Evolutionary conservation across 1,140 invertebrate species (phyloP), one percentile per base, ranked within the genome.

Genomic region (Heterodera schachtii): DNA sequence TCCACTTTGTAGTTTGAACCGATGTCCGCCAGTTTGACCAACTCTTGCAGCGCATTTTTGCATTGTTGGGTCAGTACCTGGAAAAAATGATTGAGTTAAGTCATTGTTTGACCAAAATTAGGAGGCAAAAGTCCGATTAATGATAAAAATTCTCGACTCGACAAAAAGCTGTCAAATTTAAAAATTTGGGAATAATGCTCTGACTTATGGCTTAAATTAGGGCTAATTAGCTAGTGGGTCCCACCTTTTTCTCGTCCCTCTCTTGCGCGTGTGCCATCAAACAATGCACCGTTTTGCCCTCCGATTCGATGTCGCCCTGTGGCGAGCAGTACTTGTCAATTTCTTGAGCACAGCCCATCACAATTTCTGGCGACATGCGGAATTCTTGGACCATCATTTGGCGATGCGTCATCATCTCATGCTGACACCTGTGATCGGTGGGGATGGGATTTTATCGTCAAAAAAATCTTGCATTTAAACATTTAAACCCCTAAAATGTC

Each of bases 201-300:
- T 52, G 49, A 8, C 49, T 6, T 1, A 52, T 52, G 49, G 6
- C 49, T 11, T 52, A 8, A 52, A 52, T 49, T 49, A 6, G 47
- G 47, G 57, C 5, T 4, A 0, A 64, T 19, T 2, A 64, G n/a
- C 1, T 5, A 31, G 41, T 16, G 2, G n/a, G 75, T 8, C 21
- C 41, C 16, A 47, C 47, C 41, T 83, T 84, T 16, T 82, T 81
- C 69, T 86, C 86, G 73, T 90, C 88, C 46, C 87, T n/a, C 11
- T 75, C 85, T 66, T 90, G 86, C 3, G 95, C 94, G 91, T 96
- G 94, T 75, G 95, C 94, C 95, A 99, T 96, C 69, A 99, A 91
- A 90, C 97, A 99, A 90, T 98, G 96, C 83, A 99, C 94, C 0
- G 96, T 97, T 88, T 94, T 93, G 0, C 95, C 95, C 46, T 93